Evolutionary conservation across 2,888 invertebrate species (phyloP).

Genomic region (Synergus japonicus): DNA sequence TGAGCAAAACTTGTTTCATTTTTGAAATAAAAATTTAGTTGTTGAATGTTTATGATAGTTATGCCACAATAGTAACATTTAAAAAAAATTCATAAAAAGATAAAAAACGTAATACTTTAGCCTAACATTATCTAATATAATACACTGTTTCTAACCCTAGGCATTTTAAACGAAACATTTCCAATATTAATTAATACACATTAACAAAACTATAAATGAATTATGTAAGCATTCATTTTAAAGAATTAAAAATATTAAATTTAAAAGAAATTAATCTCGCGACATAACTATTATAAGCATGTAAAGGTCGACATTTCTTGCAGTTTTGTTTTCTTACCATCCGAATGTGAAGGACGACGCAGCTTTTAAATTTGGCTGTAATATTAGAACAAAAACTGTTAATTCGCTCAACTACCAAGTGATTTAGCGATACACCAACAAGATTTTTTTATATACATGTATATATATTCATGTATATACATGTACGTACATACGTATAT

Average conservation of each 20-base stretch:
- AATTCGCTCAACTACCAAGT: slow-evolving; percentile 11
- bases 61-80: background rate
- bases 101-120: no score
- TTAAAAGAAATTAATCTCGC: background rate
- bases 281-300: slow-evolving; percentile 6
- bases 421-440: slow-evolving; percentile 11
- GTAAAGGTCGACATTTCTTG: background rate
- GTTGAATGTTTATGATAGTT: background rate
- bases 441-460: slow-evolving; percentile 20
- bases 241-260: background rate
- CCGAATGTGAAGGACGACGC: background rate
- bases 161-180: no score
- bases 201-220: no score
- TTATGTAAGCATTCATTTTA: no score
- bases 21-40: background rate
- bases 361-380: background rate
- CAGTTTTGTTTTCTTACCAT: background rate
- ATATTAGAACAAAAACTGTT: background rate
- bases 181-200: no score
- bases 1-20: background rate
- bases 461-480: slow-evolving; percentile 21
- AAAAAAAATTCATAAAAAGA: background rate
- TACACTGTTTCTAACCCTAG: no score
- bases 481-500: slow-evolving; percentile 15
- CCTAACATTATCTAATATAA: no score